Evolutionary conservation across 2,888 invertebrate species (phyloP).

Genomic region (Lepas anatifera): DNA sequence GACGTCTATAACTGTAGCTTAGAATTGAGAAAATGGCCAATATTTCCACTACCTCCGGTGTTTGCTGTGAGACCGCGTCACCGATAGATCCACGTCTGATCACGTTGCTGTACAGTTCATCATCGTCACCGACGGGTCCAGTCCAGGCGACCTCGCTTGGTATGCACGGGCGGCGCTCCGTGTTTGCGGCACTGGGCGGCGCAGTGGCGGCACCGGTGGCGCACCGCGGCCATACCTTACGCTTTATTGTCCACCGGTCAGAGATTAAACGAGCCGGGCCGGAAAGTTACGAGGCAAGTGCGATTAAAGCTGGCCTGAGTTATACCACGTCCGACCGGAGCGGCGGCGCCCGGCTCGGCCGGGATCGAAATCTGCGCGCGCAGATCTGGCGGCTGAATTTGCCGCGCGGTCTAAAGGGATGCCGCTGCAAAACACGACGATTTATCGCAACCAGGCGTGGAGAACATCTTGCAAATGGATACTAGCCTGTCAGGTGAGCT

Average conservation of each 20-base stretch:
- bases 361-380: not conserved
- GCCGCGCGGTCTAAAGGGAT: too few relatives aligned
- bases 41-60: too few relatives aligned
- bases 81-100: too few relatives aligned
- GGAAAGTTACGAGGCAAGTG: slow-evolving; percentile 1
- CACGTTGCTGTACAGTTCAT: too few relatives aligned
- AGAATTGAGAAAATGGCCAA: too few relatives aligned
- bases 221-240: not conserved
- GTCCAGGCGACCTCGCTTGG: not conserved
- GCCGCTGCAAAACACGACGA: too few relatives aligned
- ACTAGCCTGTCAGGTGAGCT: too few relatives aligned
- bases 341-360: not conserved
- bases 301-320: slow-evolving; percentile 1
- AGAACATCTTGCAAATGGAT: too few relatives aligned
- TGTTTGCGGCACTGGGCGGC: not conserved
- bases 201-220: not conserved
- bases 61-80: too few relatives aligned
- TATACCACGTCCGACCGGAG: not conserved
- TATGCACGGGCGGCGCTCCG: not conserved
- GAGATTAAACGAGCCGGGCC: not conserved
- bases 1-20: too few relatives aligned
- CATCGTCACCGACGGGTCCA: not conserved
- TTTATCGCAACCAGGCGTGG: too few relatives aligned
- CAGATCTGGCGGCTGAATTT: not conserved
- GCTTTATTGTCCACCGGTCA: not conserved